Conservation (phyloP, 2,113 vertebrate genomes). For the Podilymbus podiceps region DNA sequence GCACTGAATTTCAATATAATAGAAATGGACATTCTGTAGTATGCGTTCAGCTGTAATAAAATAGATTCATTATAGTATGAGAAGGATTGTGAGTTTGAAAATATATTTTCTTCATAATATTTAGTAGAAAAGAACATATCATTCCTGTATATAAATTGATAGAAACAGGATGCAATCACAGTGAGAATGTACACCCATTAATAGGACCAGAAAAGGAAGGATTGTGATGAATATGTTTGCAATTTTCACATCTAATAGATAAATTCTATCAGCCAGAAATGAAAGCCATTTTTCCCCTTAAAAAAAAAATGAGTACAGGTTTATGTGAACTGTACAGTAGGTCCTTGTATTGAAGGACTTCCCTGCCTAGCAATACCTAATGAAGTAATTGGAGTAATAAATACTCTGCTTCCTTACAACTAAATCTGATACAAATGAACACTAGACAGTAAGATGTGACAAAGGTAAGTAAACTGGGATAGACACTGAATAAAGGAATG, state of each 20-base stretch:
- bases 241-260: conserved; percentile 39
- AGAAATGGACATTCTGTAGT: conserved; percentile 25
- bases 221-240: conserved; percentile 37
- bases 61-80: conserved; percentile 27
- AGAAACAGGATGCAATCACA: conserved; percentile 25
- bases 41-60: conserved; percentile 42
- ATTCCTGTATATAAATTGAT: conserved; percentile 18
- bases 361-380: not conserved
- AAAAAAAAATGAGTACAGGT: not conserved
- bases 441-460: not conserved
- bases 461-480: not conserved
- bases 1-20: conserved; percentile 19
- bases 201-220: not conserved
- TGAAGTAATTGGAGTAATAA: conserved; percentile 3
- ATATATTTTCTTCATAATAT: conserved; percentile 37
- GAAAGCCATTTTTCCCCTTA: conserved; percentile 2
- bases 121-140: conserved; percentile 34
- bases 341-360: not conserved
- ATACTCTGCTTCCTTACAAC: not conserved
- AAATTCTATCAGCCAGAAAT: conserved; percentile 42
- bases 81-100: conserved; percentile 9
- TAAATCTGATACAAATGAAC: not conserved
- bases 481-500: not conserved
- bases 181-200: not conserved
- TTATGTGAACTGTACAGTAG: not conserved